A percentile compares a stretch with the other conserved stretches of the same genome.
Evolutionary conservation across 2,888 invertebrate species (phyloP).

Genomic region (Erebia aethiops): DNA sequence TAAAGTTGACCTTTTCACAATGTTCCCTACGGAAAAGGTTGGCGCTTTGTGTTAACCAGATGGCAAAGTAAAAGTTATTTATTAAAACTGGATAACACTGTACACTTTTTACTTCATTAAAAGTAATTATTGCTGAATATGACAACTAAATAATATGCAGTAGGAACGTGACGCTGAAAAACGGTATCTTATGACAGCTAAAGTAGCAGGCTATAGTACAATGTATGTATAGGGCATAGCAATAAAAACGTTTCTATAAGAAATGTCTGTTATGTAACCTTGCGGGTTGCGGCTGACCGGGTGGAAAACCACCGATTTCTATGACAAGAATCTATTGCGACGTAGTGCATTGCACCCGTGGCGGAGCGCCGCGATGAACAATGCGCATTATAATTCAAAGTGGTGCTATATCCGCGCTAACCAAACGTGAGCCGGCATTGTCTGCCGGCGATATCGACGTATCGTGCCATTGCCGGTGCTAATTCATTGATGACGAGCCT

Average conservation of each 20-base stretch:
- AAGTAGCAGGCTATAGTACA: neutral
- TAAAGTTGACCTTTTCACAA: too few relatives aligned
- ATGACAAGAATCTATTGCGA: conserved; percentile 74
- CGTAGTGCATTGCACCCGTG: conserved; percentile 78
- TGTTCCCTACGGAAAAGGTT: too few relatives aligned
- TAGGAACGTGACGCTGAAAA: too few relatives aligned
- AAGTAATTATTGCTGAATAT: too few relatives aligned
- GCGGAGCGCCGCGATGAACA: conserved; percentile 68
- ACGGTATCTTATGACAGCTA: too few relatives aligned
- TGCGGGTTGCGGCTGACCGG: conserved; percentile 46
- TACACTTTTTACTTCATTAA: too few relatives aligned
- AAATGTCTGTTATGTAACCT: conserved; percentile 39
- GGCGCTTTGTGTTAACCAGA: too few relatives aligned
- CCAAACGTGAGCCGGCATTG: conserved; percentile 60
- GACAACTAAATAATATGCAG: too few relatives aligned
- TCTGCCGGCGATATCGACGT: conserved; percentile 40
- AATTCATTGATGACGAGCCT: conserved; percentile 52
- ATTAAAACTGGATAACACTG: too few relatives aligned
- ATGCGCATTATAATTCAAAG: conserved; percentile 81
- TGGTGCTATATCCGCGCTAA: conserved; percentile 77
- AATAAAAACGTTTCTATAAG: neutral
- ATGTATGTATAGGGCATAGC: too few relatives aligned
- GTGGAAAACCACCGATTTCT: conserved; percentile 65
- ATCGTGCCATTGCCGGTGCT: conserved; percentile 46
- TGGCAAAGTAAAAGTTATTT: too few relatives aligned